Conservation (phyloP, 2,888 invertebrate genomes). For the Lapara coniferarum region DNA sequence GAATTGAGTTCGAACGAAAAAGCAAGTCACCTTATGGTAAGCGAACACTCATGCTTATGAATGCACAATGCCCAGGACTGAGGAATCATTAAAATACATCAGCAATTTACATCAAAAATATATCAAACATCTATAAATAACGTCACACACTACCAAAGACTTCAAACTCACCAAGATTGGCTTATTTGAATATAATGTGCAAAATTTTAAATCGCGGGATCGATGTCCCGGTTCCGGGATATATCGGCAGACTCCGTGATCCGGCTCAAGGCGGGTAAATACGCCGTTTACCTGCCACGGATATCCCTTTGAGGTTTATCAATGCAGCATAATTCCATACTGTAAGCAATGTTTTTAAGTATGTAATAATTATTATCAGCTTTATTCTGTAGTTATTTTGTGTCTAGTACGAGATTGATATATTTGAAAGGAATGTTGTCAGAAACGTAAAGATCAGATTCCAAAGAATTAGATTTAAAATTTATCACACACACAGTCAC, state of each 20-base stretch:
- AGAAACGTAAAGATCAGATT: too few relatives aligned
- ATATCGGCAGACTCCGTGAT: constrained; percentile 51
- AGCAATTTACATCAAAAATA: not conserved
- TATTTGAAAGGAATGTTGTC: too few relatives aligned
- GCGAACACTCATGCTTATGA: too few relatives aligned
- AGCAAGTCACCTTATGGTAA: too few relatives aligned
- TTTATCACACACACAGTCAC: too few relatives aligned
- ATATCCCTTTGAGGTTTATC: constrained; percentile 33
- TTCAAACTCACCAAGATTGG: not conserved
- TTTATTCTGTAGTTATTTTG: too few relatives aligned
- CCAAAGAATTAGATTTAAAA: too few relatives aligned
- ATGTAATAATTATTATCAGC: not conserved
- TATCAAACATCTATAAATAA: not conserved
- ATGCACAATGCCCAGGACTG: too few relatives aligned
- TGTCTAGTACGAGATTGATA: too few relatives aligned
- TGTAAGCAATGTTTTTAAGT: not conserved
- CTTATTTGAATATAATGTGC: not conserved
- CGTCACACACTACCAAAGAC: not conserved
- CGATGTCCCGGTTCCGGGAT: constrained; percentile 37
- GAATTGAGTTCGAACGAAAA: too few relatives aligned
- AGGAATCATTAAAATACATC: too few relatives aligned
- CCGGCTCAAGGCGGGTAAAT: constrained; percentile 51
- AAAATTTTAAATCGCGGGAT: constrained; percentile 35
- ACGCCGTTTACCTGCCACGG: constrained; percentile 38
- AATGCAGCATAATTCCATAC: constrained; percentile 12